Evolutionary conservation across 2,888 invertebrate species (phyloP), one percentile per base, ranked within the genome.

Genomic region (Aphodius granarius): DNA sequence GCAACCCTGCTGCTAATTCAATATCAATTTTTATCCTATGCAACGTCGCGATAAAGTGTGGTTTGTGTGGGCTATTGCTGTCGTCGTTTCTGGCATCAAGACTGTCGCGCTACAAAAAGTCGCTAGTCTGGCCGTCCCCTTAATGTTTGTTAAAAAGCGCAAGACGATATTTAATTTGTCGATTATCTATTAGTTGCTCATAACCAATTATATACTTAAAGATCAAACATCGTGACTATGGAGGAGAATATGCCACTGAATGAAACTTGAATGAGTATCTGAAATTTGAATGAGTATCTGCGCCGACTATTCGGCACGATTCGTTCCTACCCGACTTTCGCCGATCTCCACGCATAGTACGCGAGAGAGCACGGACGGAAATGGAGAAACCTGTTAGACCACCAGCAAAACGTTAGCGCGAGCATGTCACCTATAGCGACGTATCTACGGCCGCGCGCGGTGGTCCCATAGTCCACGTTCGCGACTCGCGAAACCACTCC

Each of bases 381-480:
- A 75, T 76, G 76, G 77, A 77, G 78, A 78, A 78, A 78, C 77
- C 76, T 79, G 79, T 76, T 79, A 80, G 79, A 78, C 76, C 73
- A 72, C 66, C 75, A 77, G 75, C 78, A 73, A 73, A 72, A 75
- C 76, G 74, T 76, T 77, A 77, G 73, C 77, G 74, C 74, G 23
- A 63, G 23, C 71, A 74, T 43, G 43, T 43, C 43, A 43, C 43
- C 43, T 43, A 43, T 43, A 43, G 43, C 43, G 43, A 43, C 43
- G 74, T 74, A 43, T 43, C n/a, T n/a, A 23, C 66, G 63, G 23
- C 71, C 74, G 70, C 70, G 71, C 74, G 71, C 70, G 70, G 71
- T 63, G 64, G 74, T 19, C 70, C 22, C 65, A 70, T 62, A 73
- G 19, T 19, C 22, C 70, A 71, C 71, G 71, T 74, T 74, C 71